phyloP scores from a whole-genome alignment of 64 coral and sea anemone species.

The Montipora cactus region DNA sequence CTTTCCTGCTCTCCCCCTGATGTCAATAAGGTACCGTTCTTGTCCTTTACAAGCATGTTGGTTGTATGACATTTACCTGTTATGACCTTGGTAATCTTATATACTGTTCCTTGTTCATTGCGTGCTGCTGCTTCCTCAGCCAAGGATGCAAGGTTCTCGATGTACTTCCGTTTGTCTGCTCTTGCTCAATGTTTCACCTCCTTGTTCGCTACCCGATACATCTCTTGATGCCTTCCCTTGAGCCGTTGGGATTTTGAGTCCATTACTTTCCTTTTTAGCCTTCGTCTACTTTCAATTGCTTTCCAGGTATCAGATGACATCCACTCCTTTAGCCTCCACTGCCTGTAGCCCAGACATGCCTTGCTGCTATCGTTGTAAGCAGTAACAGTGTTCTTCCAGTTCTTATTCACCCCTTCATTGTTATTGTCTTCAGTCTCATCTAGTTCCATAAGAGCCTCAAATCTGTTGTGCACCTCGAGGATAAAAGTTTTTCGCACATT shows the following conservation, averaged over 20 bases:
- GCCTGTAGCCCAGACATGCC: background rate
- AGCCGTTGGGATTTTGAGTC: constrained; percentile 15
- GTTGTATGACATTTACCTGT: no score
- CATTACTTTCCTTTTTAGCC: constrained; percentile 11
- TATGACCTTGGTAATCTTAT: constrained; percentile 8
- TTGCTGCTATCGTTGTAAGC: constrained; percentile 3
- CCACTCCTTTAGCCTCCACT: background rate
- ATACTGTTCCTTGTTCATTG: constrained; percentile 14
- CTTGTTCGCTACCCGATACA: background rate
- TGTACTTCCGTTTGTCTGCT: background rate
- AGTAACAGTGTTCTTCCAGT: constrained; percentile 28
- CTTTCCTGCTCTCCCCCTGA: background rate
- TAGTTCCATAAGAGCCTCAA: constrained; percentile 14
- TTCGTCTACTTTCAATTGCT: constrained; percentile 24
- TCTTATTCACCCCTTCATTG: constrained; percentile 7
- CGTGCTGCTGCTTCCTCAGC: no score
- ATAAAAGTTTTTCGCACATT: background rate
- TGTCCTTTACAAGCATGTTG: constrained; percentile 24
- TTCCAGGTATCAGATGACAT: background rate
- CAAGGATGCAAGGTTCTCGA: background rate
- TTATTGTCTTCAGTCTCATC: background rate
- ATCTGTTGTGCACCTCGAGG: background rate
- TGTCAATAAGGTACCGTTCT: constrained; percentile 11
- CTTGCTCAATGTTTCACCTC: background rate
- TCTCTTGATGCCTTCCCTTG: constrained; percentile 9